Percentiles rank a stretch among this genome's conserved stretches.
phyloP scores from a whole-genome alignment of 2,797 vertebrate genomes.

The Oreonectes daqikongensis region DNA sequence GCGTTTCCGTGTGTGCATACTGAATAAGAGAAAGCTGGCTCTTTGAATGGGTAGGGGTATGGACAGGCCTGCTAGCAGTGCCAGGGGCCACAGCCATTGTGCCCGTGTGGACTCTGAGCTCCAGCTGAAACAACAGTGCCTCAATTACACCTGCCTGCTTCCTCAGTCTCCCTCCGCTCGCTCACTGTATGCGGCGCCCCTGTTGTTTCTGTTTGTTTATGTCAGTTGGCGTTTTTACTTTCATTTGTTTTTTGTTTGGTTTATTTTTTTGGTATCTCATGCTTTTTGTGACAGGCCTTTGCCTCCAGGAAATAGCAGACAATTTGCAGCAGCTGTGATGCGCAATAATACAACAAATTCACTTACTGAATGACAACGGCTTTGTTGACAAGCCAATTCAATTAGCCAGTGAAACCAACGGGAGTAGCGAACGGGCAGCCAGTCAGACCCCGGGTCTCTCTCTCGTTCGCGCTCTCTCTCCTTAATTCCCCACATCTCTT shows the following conservation, averaged over 20 bases:
- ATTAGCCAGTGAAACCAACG: slow-evolving; percentile 86
- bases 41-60: slow-evolving; percentile 57
- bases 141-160: slow-evolving; percentile 50
- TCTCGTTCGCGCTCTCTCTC: slow-evolving; percentile 48
- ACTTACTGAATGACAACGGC: slow-evolving; percentile 89
- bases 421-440: slow-evolving; percentile 75
- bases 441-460: slow-evolving; percentile 51
- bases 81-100: slow-evolving; percentile 49
- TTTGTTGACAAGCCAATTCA: slow-evolving; percentile 93
- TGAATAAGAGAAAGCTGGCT: slow-evolving; percentile 23
- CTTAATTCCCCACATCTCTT: slow-evolving; percentile 48
- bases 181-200: slow-evolving; percentile 37
- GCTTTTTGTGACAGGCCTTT: slow-evolving; percentile 71
- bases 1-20: slow-evolving; percentile 17
- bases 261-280: slow-evolving; percentile 27
- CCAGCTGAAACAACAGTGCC: slow-evolving; percentile 42
- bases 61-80: slow-evolving; percentile 42
- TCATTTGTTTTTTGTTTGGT: slow-evolving; percentile 41
- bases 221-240: slow-evolving; percentile 51
- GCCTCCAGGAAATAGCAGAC: slow-evolving; percentile 82
- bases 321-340: slow-evolving; percentile 84
- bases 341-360: slow-evolving; percentile 84
- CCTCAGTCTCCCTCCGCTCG: background rate
- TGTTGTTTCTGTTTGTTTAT: slow-evolving; percentile 46
- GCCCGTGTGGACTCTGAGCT: slow-evolving; percentile 37